A percentile compares a stretch with the other conserved stretches of the same genome.
phyloP scores from a whole-genome alignment of 1,140 invertebrate genomes.

The Drosophila melanica region DNA sequence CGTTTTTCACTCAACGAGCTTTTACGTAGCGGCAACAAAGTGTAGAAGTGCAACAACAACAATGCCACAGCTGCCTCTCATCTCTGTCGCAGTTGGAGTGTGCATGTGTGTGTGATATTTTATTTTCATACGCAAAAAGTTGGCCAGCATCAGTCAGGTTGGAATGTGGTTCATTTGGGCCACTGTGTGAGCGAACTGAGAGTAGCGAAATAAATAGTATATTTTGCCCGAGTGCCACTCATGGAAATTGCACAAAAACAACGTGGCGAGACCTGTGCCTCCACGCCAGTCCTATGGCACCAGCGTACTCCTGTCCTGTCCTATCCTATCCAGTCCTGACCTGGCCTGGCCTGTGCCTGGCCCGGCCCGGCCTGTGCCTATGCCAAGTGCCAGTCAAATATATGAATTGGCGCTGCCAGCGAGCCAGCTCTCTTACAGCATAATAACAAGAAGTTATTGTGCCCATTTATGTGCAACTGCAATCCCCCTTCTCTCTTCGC shows the following conservation, averaged over 20 bases:
- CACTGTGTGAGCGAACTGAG: conserved; percentile 34
- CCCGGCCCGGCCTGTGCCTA: conserved; percentile 62
- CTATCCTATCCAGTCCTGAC: neutral
- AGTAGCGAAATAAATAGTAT: conserved; percentile 81
- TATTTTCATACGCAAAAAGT: conserved; percentile 75
- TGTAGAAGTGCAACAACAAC: conserved; percentile 76
- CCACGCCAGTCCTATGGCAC: neutral
- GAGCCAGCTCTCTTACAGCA: conserved; percentile 57
- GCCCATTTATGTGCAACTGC: conserved; percentile 67
- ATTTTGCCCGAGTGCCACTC: conserved; percentile 81
- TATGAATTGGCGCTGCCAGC: conserved; percentile 67
- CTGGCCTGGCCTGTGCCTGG: conserved; percentile 49
- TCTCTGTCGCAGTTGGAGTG: conserved; percentile 43
- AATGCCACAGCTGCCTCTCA: conserved; percentile 51
- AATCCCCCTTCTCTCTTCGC: conserved; percentile 15
- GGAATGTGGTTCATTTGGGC: conserved; percentile 78
- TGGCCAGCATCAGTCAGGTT: conserved; percentile 55
- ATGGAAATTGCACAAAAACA: conserved; percentile 81
- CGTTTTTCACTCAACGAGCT: conserved; percentile 81
- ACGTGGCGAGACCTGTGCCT: conserved; percentile 30
- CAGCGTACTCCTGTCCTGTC: no score
- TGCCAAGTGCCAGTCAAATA: conserved; percentile 76
- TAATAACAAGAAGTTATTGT: conserved; percentile 78
- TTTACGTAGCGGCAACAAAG: conserved; percentile 76
- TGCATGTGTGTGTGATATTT: conserved; percentile 28